These are phyloP conservation scores for Venusia cambrica DNA, from an alignment of 2,888 invertebrate species.

Conservation along the genomic window DNA sequence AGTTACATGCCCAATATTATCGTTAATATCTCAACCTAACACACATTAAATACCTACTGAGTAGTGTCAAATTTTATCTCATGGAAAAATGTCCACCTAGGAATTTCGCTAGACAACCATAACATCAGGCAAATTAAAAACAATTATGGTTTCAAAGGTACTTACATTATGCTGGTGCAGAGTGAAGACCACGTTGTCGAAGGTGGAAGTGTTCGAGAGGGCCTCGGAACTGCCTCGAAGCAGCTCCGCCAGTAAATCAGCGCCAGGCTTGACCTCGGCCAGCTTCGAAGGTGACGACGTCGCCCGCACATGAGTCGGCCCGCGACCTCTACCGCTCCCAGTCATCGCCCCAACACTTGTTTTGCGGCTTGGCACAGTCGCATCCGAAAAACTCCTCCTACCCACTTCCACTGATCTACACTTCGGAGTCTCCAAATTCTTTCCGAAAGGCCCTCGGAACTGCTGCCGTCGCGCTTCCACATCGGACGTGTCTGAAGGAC, in stretches of 20 bases:
- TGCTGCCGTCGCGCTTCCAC: slow-evolving; percentile 75
- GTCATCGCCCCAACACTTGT: slow-evolving; percentile 81
- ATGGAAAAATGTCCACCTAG: no score
- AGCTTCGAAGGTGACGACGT: slow-evolving; percentile 90
- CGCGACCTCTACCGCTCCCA: slow-evolving; percentile 63
- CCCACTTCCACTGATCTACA: slow-evolving; percentile 80
- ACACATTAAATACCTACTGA: no score
- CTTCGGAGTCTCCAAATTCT: slow-evolving; percentile 66
- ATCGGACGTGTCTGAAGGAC: slow-evolving; percentile 83
- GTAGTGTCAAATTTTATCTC: no score
- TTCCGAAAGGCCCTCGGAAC: slow-evolving; percentile 84
- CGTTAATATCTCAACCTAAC: no score
- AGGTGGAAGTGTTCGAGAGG: slow-evolving; percentile 81
- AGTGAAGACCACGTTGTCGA: slow-evolving; percentile 75
- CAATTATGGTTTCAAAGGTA: slow-evolving; percentile 41
- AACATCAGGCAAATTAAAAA: no score
- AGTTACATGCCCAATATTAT: no score
- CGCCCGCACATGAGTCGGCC: slow-evolving; percentile 86
- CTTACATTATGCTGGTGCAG: slow-evolving; percentile 77
- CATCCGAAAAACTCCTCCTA: slow-evolving; percentile 69
- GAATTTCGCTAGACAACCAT: no score
- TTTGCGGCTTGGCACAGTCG: slow-evolving; percentile 80
- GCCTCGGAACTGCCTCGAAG: slow-evolving; percentile 90
- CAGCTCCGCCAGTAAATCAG: slow-evolving; percentile 87
- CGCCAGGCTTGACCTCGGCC: slow-evolving; percentile 79